phyloP scores from a whole-genome alignment of 2,113 vertebrate species.

The Tachysurus fulvidraco region DNA sequence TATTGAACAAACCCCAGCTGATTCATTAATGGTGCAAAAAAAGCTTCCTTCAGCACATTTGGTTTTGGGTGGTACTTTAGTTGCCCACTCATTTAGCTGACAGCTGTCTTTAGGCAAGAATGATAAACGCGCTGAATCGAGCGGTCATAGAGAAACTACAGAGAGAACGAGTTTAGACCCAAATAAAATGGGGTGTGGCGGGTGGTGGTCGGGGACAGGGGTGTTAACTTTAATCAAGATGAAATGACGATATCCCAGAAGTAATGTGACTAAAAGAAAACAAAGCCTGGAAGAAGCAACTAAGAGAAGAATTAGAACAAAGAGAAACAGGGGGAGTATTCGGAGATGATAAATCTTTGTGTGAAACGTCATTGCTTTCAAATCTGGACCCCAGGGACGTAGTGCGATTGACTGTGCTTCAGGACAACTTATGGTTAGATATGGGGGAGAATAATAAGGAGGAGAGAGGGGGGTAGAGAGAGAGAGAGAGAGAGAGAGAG shows the following conservation, averaged over 20 bases:
- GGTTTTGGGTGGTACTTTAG: not conserved
- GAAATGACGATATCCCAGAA: not conserved
- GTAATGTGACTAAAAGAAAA: not conserved
- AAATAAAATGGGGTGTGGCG: not conserved
- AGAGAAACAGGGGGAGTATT: not conserved
- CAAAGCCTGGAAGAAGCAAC: not conserved
- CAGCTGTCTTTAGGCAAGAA: not conserved
- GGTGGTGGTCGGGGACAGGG: too few species aligned
- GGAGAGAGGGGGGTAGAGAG: not conserved
- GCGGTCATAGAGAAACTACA: not conserved
- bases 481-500: not conserved
- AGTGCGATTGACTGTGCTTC: constrained; percentile 3
- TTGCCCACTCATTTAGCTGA: constrained; percentile 1
- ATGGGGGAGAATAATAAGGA: not conserved
- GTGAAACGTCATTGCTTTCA: constrained; percentile 8
- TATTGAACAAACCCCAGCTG: not conserved
- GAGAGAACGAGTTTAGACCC: not conserved
- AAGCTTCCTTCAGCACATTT: not conserved
- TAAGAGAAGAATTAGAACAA: not conserved
- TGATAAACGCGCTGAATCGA: not conserved
- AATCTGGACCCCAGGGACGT: constrained; percentile 5
- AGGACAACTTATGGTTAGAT: not conserved
- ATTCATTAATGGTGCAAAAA: constrained; percentile 1
- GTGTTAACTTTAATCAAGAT: not conserved
- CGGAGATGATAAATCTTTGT: constrained; percentile 5